Evolutionary conservation across 2,888 invertebrate species (phyloP).

Genomic region (Thysanoteuthis rhombus): DNA sequence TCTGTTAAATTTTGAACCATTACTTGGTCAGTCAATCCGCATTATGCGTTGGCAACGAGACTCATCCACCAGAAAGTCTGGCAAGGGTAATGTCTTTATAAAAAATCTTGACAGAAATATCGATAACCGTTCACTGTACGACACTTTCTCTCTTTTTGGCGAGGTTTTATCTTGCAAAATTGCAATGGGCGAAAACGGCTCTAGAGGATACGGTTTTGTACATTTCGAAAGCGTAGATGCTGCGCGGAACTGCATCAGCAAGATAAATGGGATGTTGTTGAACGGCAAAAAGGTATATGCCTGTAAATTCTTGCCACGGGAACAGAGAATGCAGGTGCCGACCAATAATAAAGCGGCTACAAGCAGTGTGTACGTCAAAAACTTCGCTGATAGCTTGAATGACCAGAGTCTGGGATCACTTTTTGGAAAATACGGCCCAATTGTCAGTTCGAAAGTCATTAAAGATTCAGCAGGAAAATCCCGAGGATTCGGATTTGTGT

Average conservation of each 20-base stretch:
- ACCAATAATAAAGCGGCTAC: conserved; percentile 84
- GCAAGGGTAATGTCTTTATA: conserved; percentile 98
- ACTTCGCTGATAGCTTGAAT: conserved; percentile 96
- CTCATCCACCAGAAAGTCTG: conserved; percentile 94
- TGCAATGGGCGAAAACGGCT: conserved; percentile 90
- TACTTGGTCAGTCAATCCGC: conserved; percentile 94
- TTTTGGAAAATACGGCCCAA: conserved; percentile 92
- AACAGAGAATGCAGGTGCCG: conserved; percentile 89
- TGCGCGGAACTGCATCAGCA: conserved; percentile 94
- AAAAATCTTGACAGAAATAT: conserved; percentile 95
- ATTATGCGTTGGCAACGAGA: conserved; percentile 99
- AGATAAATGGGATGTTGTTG: conserved; percentile 96
- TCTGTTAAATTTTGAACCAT: conserved; percentile 98
- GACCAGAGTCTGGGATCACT: conserved; percentile 93
- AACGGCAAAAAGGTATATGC: conserved; percentile 91
- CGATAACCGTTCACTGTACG: conserved; percentile 98
- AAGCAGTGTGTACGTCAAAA: conserved; percentile 98
- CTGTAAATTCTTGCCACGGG: conserved; percentile 96
- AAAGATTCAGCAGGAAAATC: conserved; percentile 75
- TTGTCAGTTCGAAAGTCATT: conserved; percentile 91
- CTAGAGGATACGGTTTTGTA: conserved; percentile 96
- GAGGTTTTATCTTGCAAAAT: conserved; percentile 95
- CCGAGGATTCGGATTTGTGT: conserved; percentile 91
- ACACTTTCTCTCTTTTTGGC: conserved; percentile 97
- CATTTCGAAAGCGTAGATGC: conserved; percentile 98